Conservation (phyloP, 1,140 invertebrate species). For the Coboldia fuscipes region DNA sequence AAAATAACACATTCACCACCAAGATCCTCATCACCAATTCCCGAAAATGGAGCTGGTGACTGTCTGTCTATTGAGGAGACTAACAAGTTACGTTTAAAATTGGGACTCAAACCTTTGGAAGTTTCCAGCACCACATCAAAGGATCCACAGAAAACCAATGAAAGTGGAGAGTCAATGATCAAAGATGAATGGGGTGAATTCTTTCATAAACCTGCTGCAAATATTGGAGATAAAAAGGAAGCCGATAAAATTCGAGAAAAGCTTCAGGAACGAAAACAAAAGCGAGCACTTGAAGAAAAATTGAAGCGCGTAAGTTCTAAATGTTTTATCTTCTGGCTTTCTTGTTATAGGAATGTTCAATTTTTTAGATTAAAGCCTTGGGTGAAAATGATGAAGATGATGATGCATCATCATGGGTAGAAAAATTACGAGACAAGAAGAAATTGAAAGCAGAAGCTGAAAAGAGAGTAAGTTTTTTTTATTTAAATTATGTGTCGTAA, state of each 20-base stretch:
- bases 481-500: not conserved
- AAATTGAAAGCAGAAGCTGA: slow-evolving; percentile 71
- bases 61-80: slow-evolving; percentile 76
- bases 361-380: slow-evolving; percentile 34
- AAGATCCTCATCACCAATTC: slow-evolving; percentile 19
- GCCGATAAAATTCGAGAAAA: slow-evolving; percentile 70
- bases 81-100: slow-evolving; percentile 74
- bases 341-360: too few relatives aligned
- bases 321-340: not conserved
- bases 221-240: slow-evolving; percentile 49
- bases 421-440: slow-evolving; percentile 51
- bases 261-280: slow-evolving; percentile 52
- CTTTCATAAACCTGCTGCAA: slow-evolving; percentile 79
- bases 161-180: slow-evolving; percentile 26
- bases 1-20: slow-evolving; percentile 15
- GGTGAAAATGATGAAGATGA: slow-evolving; percentile 58
- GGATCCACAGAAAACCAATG: slow-evolving; percentile 7
- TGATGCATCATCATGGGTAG: slow-evolving; percentile 57
- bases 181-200: slow-evolving; percentile 75
- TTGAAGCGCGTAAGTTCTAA: slow-evolving; percentile 12
- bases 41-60: slow-evolving; percentile 25
- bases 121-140: slow-evolving; percentile 17
- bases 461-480: slow-evolving; percentile 40
- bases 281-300: slow-evolving; percentile 56
- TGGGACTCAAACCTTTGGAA: slow-evolving; percentile 84